Evolutionary conservation across 2,113 vertebrate genomes (phyloP), one percentile per base, ranked within the genome.

Genomic region (Tiliqua scincoides): DNA sequence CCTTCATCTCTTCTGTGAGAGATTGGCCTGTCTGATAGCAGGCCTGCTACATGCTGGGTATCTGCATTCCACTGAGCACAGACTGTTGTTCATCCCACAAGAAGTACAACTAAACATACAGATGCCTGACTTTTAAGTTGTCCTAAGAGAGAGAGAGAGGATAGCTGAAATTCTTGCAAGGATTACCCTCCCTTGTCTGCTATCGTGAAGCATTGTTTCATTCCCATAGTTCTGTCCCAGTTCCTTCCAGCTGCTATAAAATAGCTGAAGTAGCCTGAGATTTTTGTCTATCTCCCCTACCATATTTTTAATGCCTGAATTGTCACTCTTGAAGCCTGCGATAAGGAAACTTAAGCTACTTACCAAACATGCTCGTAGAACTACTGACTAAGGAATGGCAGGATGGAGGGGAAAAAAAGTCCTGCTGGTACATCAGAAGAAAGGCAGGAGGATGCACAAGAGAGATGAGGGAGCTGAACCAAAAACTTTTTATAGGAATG

Each of bases 341-440:
- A 79, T 79, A 81, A 81, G 57, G 30, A 62, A 71, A n/a, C 37
- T 62, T 79, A 79, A 85, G 76, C 76, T 70, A 79, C 84, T 85
- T 79, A 70, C 67, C 59, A 73, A 80, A 63, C n/a, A 35, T 73
- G 57, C 59, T n/a, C n/a, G 52, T 81, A 40, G 21, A 85, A 8
- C 35, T 59, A 71, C 63, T 48, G 40, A 82, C 65, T 63, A 73
- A 62, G 70, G 54, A 73, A 83, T 32, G n/a, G 70, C 32, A 68
- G 35, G 59, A 23, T 9, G 52, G 11, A 6, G 48, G 52, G 0
- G 3, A n/a, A 27, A 43, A 12, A 23, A n/a, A 20, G 67, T 80
- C 10, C 25, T 54, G 80, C 80, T 37, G 67, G 37, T 54, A 17
- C 10, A 20, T 35, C 48, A 59, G 59, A 71, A 67, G 10, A 37